Evolutionary conservation across 2,113 vertebrate species (phyloP).

Genomic region (Larimichthys crocea): DNA sequence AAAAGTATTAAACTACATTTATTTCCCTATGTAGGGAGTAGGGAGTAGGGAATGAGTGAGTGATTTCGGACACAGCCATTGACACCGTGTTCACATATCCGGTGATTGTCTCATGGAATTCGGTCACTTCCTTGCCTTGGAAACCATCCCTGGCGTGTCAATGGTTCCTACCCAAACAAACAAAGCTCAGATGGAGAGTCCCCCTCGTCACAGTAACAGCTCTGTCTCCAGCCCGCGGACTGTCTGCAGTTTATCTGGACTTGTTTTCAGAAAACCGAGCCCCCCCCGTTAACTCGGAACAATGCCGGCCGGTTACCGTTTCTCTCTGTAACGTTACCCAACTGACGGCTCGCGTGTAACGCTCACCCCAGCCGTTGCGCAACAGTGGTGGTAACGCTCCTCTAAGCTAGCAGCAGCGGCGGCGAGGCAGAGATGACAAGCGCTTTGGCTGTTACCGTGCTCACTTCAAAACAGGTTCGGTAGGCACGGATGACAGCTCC

Average conservation of each 20-base stretch:
- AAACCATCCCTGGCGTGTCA: conserved; percentile 23
- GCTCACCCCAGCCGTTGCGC: too few species aligned
- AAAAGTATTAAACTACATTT: too few species aligned
- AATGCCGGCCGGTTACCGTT: background rate
- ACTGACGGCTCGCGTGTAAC: too few species aligned
- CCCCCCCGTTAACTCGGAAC: background rate
- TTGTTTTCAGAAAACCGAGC: background rate
- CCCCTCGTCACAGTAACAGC: background rate
- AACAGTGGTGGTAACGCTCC: conserved; percentile 42
- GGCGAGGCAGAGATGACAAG: conserved; percentile 56
- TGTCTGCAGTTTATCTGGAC: background rate
- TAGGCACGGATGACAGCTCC: conserved; percentile 1
- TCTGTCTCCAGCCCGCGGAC: background rate
- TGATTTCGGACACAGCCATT: too few species aligned
- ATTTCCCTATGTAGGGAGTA: too few species aligned
- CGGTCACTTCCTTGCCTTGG: conserved; percentile 31
- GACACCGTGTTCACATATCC: conserved; percentile 12
- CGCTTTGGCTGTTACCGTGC: background rate
- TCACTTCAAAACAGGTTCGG: background rate
- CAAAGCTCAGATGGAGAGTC: conserved; percentile 50
- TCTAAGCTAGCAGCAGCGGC: conserved; percentile 10
- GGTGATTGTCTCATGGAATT: conserved; percentile 35
- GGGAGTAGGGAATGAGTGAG: too few species aligned
- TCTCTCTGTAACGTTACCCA: background rate
- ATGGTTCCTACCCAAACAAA: conserved; percentile 69